Base-by-base conservation (phyloP, 2,797 vertebrate genomes). In the Telmatherina bonti region DNA sequence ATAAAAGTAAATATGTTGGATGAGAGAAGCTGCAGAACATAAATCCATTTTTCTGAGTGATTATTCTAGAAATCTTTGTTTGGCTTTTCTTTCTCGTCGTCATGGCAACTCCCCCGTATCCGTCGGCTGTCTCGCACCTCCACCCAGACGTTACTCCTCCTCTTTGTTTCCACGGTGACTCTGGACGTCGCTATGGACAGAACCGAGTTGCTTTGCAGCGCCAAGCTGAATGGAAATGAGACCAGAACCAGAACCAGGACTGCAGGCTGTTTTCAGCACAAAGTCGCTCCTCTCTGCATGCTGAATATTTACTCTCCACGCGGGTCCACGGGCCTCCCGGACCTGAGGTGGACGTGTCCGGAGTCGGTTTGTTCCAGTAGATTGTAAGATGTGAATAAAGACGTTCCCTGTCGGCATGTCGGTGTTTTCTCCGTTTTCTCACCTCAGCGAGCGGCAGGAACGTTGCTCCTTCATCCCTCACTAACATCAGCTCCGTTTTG, bases 401-500 rank as follows among this genome's bases (percentile, higher is more conserved):
- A 29, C 70, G 68, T 77, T 56, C 70, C 69, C 72, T 66, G 80
- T 66, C 81, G 85, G 90, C 90, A 92, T 93, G 92, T 86, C 72
- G 79, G 77, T 88, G 70, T 56, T 64, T 60, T 62, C 36, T 72
- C 35, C 38, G 70, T 70, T 82, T 45, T 72, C n/a, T n/a, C n/a
- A n/a, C n/a, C 80, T 29, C 67, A 58, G 80, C 59, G 72, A 72
- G 81, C 57, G 69, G 35, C 66, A 62, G 75, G 75, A 79, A 45
- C 76, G 76, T 60, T 51, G 43, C 35, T 11, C 36, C 29, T 47
- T 59, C 64, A 41, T 91, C 72, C 74, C 89, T 92, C 78, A 88
- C 80, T 92, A 92, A 92, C 88, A 90, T 91, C 87, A 61, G 88
- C 86, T 91, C 57, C 79, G 83, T 90, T 93, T 87, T 91, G 86